A percentile compares a stretch with the other conserved stretches of the same genome.
Evolutionary conservation across 64 coral and sea anemone species (phyloP).

Genomic region (Astreopora myriophthalma): DNA sequence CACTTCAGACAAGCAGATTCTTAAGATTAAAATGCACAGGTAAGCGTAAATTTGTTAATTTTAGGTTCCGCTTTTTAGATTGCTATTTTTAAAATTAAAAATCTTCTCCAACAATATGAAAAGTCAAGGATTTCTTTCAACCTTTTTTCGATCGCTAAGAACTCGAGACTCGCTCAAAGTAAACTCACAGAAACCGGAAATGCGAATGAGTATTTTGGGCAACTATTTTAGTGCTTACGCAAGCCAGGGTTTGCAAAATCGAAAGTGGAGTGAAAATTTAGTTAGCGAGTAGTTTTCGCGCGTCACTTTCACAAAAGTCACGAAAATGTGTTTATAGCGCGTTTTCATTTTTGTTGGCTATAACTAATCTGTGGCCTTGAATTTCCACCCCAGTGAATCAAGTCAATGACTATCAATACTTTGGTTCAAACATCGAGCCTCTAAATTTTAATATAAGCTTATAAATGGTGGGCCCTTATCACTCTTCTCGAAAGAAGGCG

Average conservation of each 20-base stretch:
- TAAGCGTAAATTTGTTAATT: neutral
- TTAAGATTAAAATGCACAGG: neutral
- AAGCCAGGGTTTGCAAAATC: neutral
- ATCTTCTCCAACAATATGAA: neutral
- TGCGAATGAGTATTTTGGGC: neutral
- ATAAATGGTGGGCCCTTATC: neutral
- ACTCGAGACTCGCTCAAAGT: neutral
- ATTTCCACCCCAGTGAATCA: conserved; percentile 24
- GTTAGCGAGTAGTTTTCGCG: neutral
- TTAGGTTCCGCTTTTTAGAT: neutral
- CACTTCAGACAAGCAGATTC: neutral
- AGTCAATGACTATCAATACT: neutral
- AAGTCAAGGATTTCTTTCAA: neutral
- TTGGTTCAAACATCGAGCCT: neutral
- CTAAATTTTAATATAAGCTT: neutral
- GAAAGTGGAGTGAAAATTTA: neutral
- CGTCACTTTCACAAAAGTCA: neutral
- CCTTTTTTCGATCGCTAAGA: neutral
- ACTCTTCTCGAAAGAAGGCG: no score
- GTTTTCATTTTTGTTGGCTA: neutral
- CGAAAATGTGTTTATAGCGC: neutral
- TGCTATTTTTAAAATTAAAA: neutral
- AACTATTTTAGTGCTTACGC: neutral
- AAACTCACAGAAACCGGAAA: neutral
- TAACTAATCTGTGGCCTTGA: neutral